Percentiles rank a stretch among this genome's conserved stretches.
Conservation (phyloP, 2,888 invertebrate genomes). For the Thecophora atra region DNA sequence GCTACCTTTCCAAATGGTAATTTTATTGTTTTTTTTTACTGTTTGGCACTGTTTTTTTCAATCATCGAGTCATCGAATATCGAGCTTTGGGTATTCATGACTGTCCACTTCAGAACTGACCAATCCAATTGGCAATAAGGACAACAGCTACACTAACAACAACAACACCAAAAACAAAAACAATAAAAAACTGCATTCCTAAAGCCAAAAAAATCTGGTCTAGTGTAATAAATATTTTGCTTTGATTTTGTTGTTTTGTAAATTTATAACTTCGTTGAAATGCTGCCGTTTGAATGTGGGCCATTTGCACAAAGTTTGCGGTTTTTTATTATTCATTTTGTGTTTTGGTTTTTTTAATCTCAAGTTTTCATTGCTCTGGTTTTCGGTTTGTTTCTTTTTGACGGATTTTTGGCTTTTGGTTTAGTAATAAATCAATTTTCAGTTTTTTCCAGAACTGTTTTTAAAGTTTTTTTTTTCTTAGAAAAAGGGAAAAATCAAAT, state of each 20-base stretch:
- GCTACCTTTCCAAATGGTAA: not conserved
- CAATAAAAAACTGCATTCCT: slow-evolving; percentile 6
- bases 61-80: slow-evolving; percentile 11
- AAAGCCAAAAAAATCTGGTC: slow-evolving; percentile 36
- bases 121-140: slow-evolving; percentile 18
- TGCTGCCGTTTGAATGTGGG: slow-evolving; percentile 32
- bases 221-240: slow-evolving; percentile 23
- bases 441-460: slow-evolving; percentile 18
- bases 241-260: slow-evolving; percentile 32
- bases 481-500: too few relatives aligned
- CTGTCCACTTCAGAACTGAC: slow-evolving; percentile 1
- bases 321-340: slow-evolving; percentile 10
- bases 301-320: slow-evolving; percentile 7
- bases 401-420: slow-evolving; percentile 12
- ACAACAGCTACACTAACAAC: slow-evolving; percentile 28
- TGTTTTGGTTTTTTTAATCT: not conserved
- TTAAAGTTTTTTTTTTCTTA: too few relatives aligned
- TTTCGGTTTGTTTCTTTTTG: not conserved
- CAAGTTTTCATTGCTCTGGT: not conserved
- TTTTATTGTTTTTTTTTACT: not conserved
- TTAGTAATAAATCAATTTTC: slow-evolving; percentile 42
- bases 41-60: slow-evolving; percentile 26
- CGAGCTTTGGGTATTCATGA: not conserved
- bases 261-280: slow-evolving; percentile 42
- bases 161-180: slow-evolving; percentile 9